Percentiles rank a stretch among this genome's conserved stretches.
Evolutionary conservation across 2,797 vertebrate species (phyloP).

Genomic region (Mus spretus): DNA sequence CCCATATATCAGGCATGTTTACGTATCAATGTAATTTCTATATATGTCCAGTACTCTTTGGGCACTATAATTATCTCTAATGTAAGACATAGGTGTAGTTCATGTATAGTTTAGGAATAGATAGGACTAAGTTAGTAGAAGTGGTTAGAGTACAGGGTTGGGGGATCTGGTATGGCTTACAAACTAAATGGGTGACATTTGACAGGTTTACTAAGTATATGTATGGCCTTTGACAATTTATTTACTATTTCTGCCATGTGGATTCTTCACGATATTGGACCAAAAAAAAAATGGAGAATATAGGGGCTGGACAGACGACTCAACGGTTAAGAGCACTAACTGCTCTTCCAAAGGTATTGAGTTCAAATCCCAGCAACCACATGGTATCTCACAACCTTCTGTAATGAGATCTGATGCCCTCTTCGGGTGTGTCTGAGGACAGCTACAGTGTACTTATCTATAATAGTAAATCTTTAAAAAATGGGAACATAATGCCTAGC

Average conservation of each 20-base stretch:
- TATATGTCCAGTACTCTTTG: not conserved
- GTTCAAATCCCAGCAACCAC: too few relatives aligned
- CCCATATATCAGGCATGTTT: not conserved
- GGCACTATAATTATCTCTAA: not conserved
- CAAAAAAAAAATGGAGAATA: not conserved
- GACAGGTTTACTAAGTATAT: not conserved
- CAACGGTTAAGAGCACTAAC: too few relatives aligned
- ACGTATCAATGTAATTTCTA: not conserved
- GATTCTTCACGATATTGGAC: not conserved
- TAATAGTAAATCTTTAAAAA: not conserved
- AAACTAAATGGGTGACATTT: not conserved
- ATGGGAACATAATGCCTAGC: not conserved
- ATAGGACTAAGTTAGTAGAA: not conserved
- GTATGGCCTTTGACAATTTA: not conserved
- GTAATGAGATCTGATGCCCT: too few relatives aligned
- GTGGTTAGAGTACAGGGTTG: not conserved
- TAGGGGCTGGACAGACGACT: not conserved
- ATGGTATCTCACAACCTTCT: too few relatives aligned
- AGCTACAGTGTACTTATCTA: too few relatives aligned
- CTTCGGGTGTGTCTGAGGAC: too few relatives aligned
- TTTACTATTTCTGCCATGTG: not conserved
- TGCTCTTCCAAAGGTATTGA: too few relatives aligned
- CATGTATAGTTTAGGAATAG: not conserved
- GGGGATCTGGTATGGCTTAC: not conserved
- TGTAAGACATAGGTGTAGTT: not conserved